Percentiles rank a stretch among this genome's conserved stretches.
Evolutionary conservation across 1,140 invertebrate genomes (phyloP).

Genomic region (Laodelphax striatellus): DNA sequence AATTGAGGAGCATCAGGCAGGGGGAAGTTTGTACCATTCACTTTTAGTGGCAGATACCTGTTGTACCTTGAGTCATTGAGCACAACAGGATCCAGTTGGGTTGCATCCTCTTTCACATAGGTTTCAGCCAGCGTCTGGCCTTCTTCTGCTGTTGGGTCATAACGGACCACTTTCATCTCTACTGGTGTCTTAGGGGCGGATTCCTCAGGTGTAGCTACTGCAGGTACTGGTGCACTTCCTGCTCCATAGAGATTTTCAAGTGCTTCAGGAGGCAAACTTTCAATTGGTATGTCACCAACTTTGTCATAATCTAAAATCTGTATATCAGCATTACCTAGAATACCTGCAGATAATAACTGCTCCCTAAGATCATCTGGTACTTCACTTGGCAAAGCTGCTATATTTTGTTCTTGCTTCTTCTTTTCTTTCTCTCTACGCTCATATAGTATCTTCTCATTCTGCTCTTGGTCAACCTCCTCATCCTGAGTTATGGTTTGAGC

Average conservation of each 20-base stretch:
- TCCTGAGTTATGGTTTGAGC: slow-evolving; percentile 18
- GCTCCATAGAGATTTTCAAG: slow-evolving; percentile 70
- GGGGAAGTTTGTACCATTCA: slow-evolving; percentile 70
- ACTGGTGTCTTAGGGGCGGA: slow-evolving; percentile 30
- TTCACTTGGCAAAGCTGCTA: slow-evolving; percentile 63
- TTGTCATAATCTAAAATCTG: slow-evolving; percentile 77
- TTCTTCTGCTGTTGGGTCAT: slow-evolving; percentile 58
- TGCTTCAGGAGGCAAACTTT: slow-evolving; percentile 73
- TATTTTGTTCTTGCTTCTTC: slow-evolving; percentile 39
- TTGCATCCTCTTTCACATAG: slow-evolving; percentile 59
- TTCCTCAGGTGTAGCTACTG: slow-evolving; percentile 20
- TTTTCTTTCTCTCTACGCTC: slow-evolving; percentile 25
- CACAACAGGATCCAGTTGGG: slow-evolving; percentile 56
- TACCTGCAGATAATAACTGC: slow-evolving; percentile 71
- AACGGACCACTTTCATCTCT: slow-evolving; percentile 74
- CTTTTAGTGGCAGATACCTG: slow-evolving; percentile 68
- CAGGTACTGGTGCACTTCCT: slow-evolving; percentile 33
- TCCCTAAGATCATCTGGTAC: slow-evolving; percentile 73
- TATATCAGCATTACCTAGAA: slow-evolving; percentile 74
- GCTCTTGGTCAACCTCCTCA: background rate
- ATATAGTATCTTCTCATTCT: background rate
- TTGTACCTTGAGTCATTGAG: slow-evolving; percentile 63
- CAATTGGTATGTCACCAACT: slow-evolving; percentile 72
- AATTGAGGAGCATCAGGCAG: slow-evolving; percentile 61
- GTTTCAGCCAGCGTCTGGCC: slow-evolving; percentile 55